Conservation (phyloP, 1,140 invertebrate species). For the Ridgeia piscesae region DNA sequence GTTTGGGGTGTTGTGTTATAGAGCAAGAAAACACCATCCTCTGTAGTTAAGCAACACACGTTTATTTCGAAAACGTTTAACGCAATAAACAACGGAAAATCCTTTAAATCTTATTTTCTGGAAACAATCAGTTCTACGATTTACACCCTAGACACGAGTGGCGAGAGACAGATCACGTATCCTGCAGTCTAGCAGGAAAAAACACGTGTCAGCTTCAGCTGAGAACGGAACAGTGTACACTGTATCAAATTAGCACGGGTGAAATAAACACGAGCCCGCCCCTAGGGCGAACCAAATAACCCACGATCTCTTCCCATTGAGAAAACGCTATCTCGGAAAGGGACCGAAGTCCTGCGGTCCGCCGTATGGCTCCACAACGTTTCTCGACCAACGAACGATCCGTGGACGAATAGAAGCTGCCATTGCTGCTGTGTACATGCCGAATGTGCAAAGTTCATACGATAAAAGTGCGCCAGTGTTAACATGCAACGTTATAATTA, state of each 20-base stretch:
- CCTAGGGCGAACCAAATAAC: neutral
- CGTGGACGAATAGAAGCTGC: neutral
- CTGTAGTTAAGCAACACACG: too few relatives aligned
- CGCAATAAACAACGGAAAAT: neutral
- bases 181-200: neutral
- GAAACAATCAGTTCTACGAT: neutral
- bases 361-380: neutral
- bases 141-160: neutral
- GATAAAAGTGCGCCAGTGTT: neutral
- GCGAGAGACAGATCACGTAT: neutral
- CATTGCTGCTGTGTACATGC: too few relatives aligned
- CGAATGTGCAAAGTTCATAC: neutral
- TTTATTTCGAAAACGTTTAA: neutral
- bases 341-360: neutral
- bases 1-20: neutral
- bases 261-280: neutral
- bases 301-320: neutral
- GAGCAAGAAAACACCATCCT: too few relatives aligned
- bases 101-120: neutral
- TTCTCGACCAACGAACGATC: neutral
- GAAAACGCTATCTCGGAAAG: neutral
- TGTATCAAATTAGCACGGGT: neutral
- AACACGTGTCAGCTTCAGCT: neutral
- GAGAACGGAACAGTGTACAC: neutral
- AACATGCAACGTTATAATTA: neutral